Percentiles rank a stretch among this genome's conserved stretches.
Conservation (phyloP, 2,797 vertebrate species). For the Semotilus atromaculatus region DNA sequence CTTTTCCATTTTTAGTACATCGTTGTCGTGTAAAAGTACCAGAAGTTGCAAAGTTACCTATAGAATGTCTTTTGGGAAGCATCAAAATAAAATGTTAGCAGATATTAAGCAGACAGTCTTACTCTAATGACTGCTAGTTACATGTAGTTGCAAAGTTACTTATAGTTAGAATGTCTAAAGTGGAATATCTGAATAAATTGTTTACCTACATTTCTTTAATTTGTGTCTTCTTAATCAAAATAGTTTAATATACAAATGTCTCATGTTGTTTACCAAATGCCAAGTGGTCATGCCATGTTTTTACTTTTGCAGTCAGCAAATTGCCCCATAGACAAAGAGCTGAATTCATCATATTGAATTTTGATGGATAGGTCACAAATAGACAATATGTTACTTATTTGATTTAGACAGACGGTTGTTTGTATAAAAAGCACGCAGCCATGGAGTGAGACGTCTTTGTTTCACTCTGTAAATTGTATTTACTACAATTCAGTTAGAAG, state of each 20-base stretch:
- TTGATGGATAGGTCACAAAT: constrained; percentile 14
- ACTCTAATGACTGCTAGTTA: neutral
- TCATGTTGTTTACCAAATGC: constrained; percentile 22
- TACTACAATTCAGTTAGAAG: constrained; percentile 52
- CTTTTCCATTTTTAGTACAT: neutral
- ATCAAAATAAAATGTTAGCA: neutral
- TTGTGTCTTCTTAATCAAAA: neutral
- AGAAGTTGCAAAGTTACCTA: neutral
- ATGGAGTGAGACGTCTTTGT: constrained; percentile 21
- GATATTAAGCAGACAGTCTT: neutral
- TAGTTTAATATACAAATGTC: neutral
- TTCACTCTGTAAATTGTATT: constrained; percentile 49
- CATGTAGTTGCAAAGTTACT: neutral
- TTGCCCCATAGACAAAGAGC: neutral
- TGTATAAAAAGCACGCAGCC: neutral
- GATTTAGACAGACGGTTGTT: constrained; percentile 27
- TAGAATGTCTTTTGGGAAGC: neutral
- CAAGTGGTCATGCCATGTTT: neutral
- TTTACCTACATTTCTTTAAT: neutral
- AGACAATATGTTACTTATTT: constrained; percentile 35
- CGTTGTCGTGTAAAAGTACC: neutral
- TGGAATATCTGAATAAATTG: neutral
- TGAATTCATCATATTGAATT: neutral
- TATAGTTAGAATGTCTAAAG: neutral
- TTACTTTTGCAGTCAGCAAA: constrained; percentile 14